phyloP scores from a whole-genome alignment of 2,113 vertebrate species.

The Lathamus discolor region DNA sequence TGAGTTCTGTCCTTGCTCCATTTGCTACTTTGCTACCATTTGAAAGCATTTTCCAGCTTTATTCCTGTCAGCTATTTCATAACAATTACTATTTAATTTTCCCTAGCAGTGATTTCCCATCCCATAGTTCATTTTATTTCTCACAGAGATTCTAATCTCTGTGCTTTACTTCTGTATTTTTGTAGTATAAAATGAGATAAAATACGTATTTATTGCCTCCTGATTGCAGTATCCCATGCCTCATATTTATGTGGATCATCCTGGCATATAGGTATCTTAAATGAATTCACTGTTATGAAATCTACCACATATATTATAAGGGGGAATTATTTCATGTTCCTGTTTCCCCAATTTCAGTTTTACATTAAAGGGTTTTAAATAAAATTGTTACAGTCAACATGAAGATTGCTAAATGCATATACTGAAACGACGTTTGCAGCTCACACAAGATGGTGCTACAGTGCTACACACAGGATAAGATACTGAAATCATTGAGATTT shows the following conservation, averaged over 20 bases:
- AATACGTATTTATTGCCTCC: background rate
- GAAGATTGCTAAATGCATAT: background rate
- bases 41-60: background rate
- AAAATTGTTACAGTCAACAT: background rate
- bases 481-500: background rate
- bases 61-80: background rate
- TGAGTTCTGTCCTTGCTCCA: background rate
- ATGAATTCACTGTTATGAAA: background rate
- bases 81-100: background rate
- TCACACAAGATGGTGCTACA: slow-evolving; percentile 71
- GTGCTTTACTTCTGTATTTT: background rate
- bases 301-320: background rate
- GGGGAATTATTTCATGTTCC: background rate
- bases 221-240: background rate
- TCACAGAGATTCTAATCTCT: background rate
- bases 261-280: background rate
- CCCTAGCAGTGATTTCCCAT: background rate
- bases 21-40: background rate
- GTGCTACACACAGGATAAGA: background rate
- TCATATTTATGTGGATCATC: background rate
- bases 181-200: background rate
- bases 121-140: background rate
- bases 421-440: background rate
- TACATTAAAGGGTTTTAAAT: background rate
- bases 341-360: background rate